Percentiles rank a stretch among this genome's conserved stretches.
Evolutionary conservation across 2,113 vertebrate species (phyloP).

Genomic region (Micromys minutus): DNA sequence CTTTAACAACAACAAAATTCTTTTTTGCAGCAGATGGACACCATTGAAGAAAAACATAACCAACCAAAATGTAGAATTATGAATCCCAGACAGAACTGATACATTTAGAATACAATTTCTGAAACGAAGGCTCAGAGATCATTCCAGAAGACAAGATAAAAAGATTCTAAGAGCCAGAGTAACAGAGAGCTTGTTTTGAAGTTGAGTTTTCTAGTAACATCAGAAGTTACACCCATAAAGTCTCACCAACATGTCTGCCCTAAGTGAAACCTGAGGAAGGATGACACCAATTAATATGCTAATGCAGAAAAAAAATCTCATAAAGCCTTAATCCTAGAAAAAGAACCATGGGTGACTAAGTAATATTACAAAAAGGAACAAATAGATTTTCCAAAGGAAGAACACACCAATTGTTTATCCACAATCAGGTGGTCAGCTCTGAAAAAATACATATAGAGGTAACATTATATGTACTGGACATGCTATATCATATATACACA

Average conservation of each 20-base stretch:
- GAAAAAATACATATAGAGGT: not conserved
- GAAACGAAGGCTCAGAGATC: not conserved
- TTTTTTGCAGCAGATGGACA: not conserved
- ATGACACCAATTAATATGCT: not conserved
- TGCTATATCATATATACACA: not conserved
- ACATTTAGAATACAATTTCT: not conserved
- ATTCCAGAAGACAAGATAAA: not conserved
- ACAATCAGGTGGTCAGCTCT: not conserved
- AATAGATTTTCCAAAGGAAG: not conserved
- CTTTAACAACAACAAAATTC: not conserved
- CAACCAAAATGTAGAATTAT: not conserved
- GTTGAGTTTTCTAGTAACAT: not conserved
- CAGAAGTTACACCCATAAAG: not conserved
- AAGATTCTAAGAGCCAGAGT: not conserved
- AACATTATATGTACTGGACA: not conserved
- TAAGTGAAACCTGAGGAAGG: not conserved
- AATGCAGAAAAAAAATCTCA: not conserved
- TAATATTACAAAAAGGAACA: not conserved
- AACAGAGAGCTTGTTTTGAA: not conserved
- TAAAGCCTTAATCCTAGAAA: not conserved
- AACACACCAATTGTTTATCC: not conserved
- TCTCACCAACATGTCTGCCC: not conserved
- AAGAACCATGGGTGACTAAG: not conserved
- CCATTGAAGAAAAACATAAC: not conserved
- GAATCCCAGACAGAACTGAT: not conserved